A percentile compares a stretch with the other conserved stretches of the same genome.
These are phyloP conservation scores for Alviniconcha strummeri DNA, from an alignment of 2,888 invertebrate species.

Conservation along the genomic window DNA sequence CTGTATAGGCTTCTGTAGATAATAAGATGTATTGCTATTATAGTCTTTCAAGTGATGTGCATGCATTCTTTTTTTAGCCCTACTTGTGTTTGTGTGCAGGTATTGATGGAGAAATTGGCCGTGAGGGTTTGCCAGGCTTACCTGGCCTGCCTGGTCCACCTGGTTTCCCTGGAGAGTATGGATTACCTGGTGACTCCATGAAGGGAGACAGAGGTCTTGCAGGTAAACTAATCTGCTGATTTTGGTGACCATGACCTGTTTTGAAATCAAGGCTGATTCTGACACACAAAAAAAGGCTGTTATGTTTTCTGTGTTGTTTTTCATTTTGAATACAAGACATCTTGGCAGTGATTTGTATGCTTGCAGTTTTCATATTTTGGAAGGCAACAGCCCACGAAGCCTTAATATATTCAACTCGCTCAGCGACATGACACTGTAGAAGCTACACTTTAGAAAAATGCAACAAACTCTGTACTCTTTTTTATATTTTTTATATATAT, in stretches of 20 bases:
- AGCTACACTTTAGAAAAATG: no score
- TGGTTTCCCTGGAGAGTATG: constrained; percentile 45
- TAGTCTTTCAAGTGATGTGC: neutral
- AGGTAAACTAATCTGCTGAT: constrained; percentile 45
- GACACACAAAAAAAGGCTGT: neutral
- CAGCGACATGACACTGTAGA: no score
- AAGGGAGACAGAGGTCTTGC: constrained; percentile 56
- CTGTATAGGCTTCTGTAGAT: no score
- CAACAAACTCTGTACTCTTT: no score
- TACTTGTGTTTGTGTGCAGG: constrained; percentile 31
- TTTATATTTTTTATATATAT: no score
- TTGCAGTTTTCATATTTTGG: neutral
- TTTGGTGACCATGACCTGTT: no score
- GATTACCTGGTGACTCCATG: constrained; percentile 45
- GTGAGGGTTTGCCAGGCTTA: constrained; percentile 53
- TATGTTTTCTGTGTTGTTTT: constrained; percentile 9
- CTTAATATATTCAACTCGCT: no score
- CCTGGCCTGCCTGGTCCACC: constrained; percentile 52
- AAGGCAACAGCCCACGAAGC: no score
- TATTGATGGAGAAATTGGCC: constrained; percentile 41
- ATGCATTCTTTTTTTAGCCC: neutral
- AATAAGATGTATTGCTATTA: no score
- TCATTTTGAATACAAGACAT: neutral
- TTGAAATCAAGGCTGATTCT: neutral
- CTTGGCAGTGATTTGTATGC: no score